These are phyloP conservation scores for Neoseiulus cucumeris DNA, from an alignment of 1,140 invertebrate genomes.

Conservation along the genomic window DNA sequence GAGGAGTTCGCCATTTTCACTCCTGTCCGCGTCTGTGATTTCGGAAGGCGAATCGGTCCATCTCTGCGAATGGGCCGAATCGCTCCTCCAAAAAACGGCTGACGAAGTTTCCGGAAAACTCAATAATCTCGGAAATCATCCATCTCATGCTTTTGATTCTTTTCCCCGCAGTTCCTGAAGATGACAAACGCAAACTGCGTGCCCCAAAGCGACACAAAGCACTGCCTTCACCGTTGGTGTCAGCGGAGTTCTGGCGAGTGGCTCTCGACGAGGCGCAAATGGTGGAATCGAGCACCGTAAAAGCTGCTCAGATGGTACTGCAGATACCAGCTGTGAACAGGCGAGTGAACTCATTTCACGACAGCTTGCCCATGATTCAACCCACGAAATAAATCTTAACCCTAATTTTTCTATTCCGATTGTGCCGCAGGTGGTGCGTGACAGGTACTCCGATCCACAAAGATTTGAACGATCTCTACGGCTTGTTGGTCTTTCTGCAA, in stretches of 20 bases:
- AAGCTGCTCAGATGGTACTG: conserved; percentile 41
- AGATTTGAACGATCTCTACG: conserved; percentile 41
- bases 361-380: too few species aligned
- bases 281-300: conserved; percentile 41
- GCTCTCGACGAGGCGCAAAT: conserved; percentile 65
- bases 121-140: too few species aligned
- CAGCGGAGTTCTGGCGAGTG: conserved; percentile 52
- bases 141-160: too few species aligned
- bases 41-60: too few species aligned
- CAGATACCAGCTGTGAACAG: conserved; percentile 36
- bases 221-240: conserved; percentile 38
- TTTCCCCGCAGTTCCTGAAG: conserved; percentile 15
- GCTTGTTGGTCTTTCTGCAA: conserved; percentile 45
- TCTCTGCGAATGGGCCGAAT: too few species aligned
- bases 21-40: too few species aligned
- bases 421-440: conserved; percentile 42
- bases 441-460: conserved; percentile 53
- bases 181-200: conserved; percentile 29
- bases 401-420: neutral
- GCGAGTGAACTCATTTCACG: too few species aligned
- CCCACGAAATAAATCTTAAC: too few species aligned
- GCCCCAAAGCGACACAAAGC: conserved; percentile 38
- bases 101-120: too few species aligned
- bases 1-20: too few species aligned
- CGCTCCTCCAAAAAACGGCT: too few species aligned